Evolutionary conservation across 2,888 invertebrate genomes (phyloP), one percentile per base, ranked within the genome.

Genomic region (Rhamnusium bicolor): DNA sequence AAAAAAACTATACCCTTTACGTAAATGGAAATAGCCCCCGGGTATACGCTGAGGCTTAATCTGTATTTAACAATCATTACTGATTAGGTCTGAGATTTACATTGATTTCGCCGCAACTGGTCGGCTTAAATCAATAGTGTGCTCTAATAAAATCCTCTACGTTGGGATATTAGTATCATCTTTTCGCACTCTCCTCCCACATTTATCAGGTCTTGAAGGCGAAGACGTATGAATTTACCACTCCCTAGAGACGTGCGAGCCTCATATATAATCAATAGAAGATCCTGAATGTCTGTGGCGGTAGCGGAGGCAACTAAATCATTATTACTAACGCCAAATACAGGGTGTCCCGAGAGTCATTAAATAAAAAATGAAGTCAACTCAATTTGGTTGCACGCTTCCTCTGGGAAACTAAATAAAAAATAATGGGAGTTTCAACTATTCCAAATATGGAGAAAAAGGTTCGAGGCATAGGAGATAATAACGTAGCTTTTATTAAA

Each of bases 201-300:
- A 80, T 80, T 80, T 81, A 80, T 81, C 80, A 79, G 72, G 53
- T 65, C 76, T 63, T 69, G 80, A 77, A 78, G 80, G 78, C 80
- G 80, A 82, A 81, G 81, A 84, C 80, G 82, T 81, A 84, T 83
- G 83, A 84, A 85, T 84, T 84, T 84, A 85, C 82, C 79, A 81
- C 82, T 80, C 83, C 77, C 83, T 49, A 53, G 84, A 81, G 84
- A 83, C 79, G 79, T 74, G 77, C 73, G 74, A 78, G 75, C 79
- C 83, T 82, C 84, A 83, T 84, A 83, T 83, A 84, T 85, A 85
- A 84, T 84, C 84, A 84, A 84, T 84, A 82, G 84, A 79, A 79
- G 78, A 76, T 78, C 80, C 78, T 77, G 77, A 77, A 78, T 78
- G 81, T 77, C 80, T 76, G 78, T 69, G 74, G 76, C 72, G 79